Base-by-base conservation (phyloP, 2,888 invertebrate species). In the Eupithecia centaureata region DNA sequence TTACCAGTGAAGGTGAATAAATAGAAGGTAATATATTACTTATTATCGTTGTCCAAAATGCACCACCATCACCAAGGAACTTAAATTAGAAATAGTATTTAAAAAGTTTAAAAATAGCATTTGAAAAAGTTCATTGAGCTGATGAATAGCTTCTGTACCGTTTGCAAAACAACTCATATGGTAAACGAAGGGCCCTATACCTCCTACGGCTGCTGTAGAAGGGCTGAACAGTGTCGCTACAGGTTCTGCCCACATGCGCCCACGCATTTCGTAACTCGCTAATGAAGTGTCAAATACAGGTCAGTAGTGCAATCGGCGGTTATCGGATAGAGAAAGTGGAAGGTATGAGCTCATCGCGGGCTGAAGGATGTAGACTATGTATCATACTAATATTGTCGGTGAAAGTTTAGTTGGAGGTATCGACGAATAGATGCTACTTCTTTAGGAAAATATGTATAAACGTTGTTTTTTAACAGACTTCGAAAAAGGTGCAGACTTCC, bases 211-310 rank as follows among this genome's bases (percentile, higher is more conserved):
- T 27, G 13, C 15, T n/a, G n/a, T 28, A 54, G 54, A 61, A 65
- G 65, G 62, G 68, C 61, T 64, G 38, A 18, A 30, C 13, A 59
- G 38, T 57, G 57, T 57, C 57, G 57, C 57, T 47, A 22, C 47
- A 22, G 57, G 57, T 57, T 32, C 57, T 32, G 18, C 78, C 78
- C 75, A 77, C 77, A 73, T 73, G 63, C 74, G 71, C 74, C 75
- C 72, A 73, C 76, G 63, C 74, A 65, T 70, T 66, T 70, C 66
- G 66, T 70, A 70, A 70, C 61, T 47, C 47, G 65, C 69, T 70
- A 70, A 70, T 66, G 66, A 57, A 35, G 30, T 63, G 66, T 71
- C 71, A 61, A 70, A 75, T 72, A 66, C 71, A 72, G 64, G 72
- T 67, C 72, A 72, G 58, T 64, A 61, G 72, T 56, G 65, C 67